These are phyloP conservation scores for Phalanger gymnotis DNA, from an alignment of 2,797 vertebrate genomes.

Conservation along the genomic window DNA sequence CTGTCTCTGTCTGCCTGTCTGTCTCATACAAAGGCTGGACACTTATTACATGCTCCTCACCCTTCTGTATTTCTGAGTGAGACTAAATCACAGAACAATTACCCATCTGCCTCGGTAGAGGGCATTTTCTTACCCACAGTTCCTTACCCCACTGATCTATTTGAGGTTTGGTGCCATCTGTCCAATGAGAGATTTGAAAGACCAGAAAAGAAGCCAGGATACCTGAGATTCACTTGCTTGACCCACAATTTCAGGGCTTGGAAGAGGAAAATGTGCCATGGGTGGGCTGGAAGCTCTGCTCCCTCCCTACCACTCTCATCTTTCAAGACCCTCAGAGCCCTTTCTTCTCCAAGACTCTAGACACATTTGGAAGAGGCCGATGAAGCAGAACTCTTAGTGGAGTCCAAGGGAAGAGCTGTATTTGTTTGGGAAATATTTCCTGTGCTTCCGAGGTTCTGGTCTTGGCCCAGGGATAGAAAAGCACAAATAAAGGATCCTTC, in stretches of 20 bases:
- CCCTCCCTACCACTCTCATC: neutral
- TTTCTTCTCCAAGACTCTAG: neutral
- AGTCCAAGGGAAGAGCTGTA: too few relatives aligned
- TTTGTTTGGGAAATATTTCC: neutral
- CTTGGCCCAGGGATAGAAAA: too few relatives aligned
- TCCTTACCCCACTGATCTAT: neutral
- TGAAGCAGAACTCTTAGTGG: neutral
- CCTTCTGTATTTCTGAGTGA: neutral
- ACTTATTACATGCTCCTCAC: fast-evolving
- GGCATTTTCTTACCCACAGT: neutral
- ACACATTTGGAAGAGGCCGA: neutral
- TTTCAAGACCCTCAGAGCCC: neutral
- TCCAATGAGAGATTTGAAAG: neutral
- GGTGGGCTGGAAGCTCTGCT: neutral
- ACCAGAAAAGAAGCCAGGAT: neutral
- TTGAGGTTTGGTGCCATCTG: neutral
- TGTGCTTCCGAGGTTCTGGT: too few relatives aligned
- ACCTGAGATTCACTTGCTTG: neutral
- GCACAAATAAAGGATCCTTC: neutral
- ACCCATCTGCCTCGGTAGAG: neutral
- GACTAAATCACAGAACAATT: neutral
- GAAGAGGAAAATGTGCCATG: fast-evolving
- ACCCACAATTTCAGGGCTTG: neutral
- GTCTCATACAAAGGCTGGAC: neutral
- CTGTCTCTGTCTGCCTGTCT: neutral